Evolutionary conservation across 2,888 invertebrate species (phyloP), one percentile per base, ranked within the genome.

Genomic region (Drosophila atroscutellata): DNA sequence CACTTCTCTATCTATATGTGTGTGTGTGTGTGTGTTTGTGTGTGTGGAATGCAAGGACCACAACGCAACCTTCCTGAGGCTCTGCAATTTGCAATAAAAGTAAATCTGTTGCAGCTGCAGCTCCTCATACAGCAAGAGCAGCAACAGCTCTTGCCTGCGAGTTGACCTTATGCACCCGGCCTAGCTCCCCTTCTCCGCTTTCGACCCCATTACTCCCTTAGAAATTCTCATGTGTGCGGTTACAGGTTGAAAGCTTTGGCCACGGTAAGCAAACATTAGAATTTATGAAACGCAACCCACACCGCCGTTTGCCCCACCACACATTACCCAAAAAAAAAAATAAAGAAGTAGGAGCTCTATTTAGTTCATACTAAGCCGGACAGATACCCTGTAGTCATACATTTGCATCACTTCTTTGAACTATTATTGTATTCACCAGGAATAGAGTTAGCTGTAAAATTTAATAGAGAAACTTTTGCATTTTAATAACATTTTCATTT

Each of bases 251-350:
- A 83, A 89, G 89, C 80, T 83, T 85, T 52, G 83, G 88, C 78
- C 81, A 86, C 78, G 86, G 72, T 85, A 85, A 88, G 88, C 86
- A 89, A 87, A 89, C 90, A 87, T 88, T 86, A 86, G 88, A 88
- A 87, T 89, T 87, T 87, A 87, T 89, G 86, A 87, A 87, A 88
- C 83, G 80, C 81, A 81, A 72, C 86, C 70, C 77, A 58, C 60
- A 47, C 50, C 61, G 28, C 45, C 60, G 56, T 56, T 45, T 30
- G 28, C n/a, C 50, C 50, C 52, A 9, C 57, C 54, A 74, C 15
- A 54, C 54, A 55, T 37, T 37, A 28, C 62, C 59, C 32, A 72
- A 57, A 49, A 56, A 56, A 56, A n/a, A 56, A n/a, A 3, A 15
- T 2, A 9, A 15, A 34, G 9, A 11, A 36, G 18, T 24, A 3